phyloP scores from a whole-genome alignment of 2,888 invertebrate species.

The Dusona sp. region DNA sequence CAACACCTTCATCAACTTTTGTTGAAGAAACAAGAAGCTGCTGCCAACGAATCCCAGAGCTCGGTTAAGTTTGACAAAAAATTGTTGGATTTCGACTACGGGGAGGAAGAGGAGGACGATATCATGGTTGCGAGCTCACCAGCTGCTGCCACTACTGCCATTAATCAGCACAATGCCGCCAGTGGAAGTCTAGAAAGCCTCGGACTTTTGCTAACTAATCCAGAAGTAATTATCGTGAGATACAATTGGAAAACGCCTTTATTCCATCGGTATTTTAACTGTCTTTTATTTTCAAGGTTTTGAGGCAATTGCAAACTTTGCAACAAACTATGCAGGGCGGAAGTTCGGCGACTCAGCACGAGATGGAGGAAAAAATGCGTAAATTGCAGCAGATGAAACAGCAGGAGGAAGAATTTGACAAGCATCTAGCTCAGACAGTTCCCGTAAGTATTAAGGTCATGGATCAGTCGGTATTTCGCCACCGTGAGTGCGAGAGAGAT shows the following conservation, averaged over 20 bases:
- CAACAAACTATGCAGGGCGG: slow-evolving; percentile 85
- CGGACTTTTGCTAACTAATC: slow-evolving; percentile 82
- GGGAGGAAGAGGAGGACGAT: slow-evolving; percentile 95
- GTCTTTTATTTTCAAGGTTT: slow-evolving; percentile 86
- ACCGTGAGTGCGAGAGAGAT: too few species aligned
- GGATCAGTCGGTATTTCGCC: too few species aligned
- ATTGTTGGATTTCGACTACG: slow-evolving; percentile 95
- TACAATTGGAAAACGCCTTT: background rate
- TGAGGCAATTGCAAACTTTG: slow-evolving; percentile 94
- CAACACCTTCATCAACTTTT: slow-evolving; percentile 88
- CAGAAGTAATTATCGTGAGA: slow-evolving; percentile 80
- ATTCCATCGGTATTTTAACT: slow-evolving; percentile 39
- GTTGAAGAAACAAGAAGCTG: slow-evolving; percentile 84
- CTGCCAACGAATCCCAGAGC: slow-evolving; percentile 81
- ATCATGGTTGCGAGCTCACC: slow-evolving; percentile 83
- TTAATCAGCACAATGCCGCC: slow-evolving; percentile 76
- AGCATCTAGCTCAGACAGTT: slow-evolving; percentile 90
- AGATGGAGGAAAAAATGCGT: slow-evolving; percentile 89
- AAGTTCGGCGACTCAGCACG: slow-evolving; percentile 85
- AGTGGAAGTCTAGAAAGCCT: slow-evolving; percentile 82
- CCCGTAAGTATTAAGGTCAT: slow-evolving; percentile 87
- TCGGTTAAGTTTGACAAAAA: slow-evolving; percentile 93
- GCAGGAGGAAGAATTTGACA: slow-evolving; percentile 91
- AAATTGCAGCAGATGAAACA: slow-evolving; percentile 90
- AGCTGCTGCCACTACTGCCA: slow-evolving; percentile 80